Percentiles rank a stretch among this genome's conserved stretches.
These are phyloP conservation scores for Hormiphora californensis DNA, from an alignment of 37 sponge, comb jelly and placozoan species.

Conservation along the genomic window DNA sequence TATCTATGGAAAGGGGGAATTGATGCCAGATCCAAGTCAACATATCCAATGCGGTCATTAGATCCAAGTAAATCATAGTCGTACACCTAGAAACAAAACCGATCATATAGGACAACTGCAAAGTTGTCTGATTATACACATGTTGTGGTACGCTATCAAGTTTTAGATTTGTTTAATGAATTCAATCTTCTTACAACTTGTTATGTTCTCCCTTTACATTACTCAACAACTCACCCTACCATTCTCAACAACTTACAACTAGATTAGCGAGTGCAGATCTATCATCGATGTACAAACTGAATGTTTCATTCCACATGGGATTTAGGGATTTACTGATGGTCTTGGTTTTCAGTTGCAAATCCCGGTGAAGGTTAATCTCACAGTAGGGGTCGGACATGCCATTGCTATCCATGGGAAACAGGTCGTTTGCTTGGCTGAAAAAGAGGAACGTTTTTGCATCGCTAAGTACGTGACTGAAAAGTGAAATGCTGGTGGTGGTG, in stretches of 20 bases:
- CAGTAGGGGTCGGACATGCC: conserved; percentile 36
- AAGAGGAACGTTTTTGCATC: no score
- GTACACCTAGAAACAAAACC: no score
- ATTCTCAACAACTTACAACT: background rate
- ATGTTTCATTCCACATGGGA: conserved; percentile 42
- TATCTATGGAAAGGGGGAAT: conserved; percentile 20
- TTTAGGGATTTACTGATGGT: background rate
- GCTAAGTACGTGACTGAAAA: no score
- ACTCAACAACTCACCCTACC: no score
- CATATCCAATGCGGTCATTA: conserved; percentile 34
- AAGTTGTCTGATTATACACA: no score
- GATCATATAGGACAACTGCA: no score
- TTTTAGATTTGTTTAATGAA: no score
- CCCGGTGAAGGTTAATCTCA: conserved; percentile 13
- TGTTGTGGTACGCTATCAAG: no score
- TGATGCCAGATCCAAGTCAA: conserved; percentile 37
- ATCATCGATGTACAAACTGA: conserved; percentile 33
- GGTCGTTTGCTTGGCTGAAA: conserved; percentile 1
- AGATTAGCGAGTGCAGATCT: conserved; percentile 3
- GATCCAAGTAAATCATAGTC: conserved; percentile 36
- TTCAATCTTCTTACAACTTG: no score
- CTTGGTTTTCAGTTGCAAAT: conserved; percentile 6
- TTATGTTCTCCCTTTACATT: no score
- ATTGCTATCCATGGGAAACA: conserved; percentile 10
- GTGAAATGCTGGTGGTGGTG: no score